Evolutionary conservation across 2,113 vertebrate species (phyloP).

Genomic region (Puntigrus tetrazona): DNA sequence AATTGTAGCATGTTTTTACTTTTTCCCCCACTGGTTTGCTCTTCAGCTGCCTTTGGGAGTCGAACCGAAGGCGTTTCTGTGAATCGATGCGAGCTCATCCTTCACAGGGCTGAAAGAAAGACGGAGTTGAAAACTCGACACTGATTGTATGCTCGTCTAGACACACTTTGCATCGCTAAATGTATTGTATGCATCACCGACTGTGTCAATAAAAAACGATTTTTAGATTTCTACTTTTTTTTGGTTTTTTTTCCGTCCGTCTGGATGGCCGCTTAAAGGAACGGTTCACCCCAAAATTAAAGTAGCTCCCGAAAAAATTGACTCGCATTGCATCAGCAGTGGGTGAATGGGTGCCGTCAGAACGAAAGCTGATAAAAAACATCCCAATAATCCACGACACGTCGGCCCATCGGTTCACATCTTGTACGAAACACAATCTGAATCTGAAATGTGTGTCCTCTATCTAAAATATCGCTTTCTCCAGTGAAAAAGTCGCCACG

Average conservation of each 20-base stretch:
- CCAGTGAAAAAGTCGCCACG: neutral
- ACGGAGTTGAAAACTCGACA: constrained; percentile 27
- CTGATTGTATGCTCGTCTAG: constrained; percentile 43
- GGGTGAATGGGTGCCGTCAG: neutral
- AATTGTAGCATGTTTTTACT: constrained; percentile 29
- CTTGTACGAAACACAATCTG: neutral
- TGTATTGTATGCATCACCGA: constrained; percentile 29
- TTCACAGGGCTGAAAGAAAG: constrained; percentile 27
- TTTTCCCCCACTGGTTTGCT: constrained; percentile 23
- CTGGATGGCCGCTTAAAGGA: neutral
- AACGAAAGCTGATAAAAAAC: neutral
- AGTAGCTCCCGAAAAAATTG: too few relatives aligned
- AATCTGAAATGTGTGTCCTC: too few relatives aligned
- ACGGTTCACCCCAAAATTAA: too few relatives aligned
- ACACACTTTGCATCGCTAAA: constrained; percentile 22
- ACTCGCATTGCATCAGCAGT: too few relatives aligned
- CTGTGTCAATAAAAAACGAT: constrained; percentile 36
- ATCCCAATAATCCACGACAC: neutral
- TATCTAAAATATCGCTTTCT: too few relatives aligned
- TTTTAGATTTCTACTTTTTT: constrained; percentile 35
- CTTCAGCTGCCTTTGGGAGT: constrained; percentile 5
- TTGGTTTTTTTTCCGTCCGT: too few relatives aligned
- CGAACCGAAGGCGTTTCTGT: neutral
- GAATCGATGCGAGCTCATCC: neutral
- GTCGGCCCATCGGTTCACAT: neutral